These are phyloP conservation scores for Trididemnum clinides DNA, from an alignment of 23 tunicate genomes.

Conservation along the genomic window DNA sequence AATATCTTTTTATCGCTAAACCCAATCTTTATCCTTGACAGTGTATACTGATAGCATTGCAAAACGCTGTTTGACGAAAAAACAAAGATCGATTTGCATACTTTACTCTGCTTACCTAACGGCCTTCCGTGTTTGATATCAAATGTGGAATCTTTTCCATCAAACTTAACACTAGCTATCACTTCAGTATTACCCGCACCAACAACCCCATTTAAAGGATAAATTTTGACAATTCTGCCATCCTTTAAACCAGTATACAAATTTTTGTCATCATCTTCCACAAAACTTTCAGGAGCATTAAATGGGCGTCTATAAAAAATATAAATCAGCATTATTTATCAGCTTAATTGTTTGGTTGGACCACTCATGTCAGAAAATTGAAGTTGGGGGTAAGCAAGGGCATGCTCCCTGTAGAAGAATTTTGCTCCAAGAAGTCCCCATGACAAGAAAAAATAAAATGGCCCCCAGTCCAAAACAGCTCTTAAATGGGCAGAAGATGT, in stretches of 20 bases:
- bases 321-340: neutral
- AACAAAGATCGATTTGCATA: neutral
- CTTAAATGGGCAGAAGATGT: too few species aligned
- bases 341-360: too few species aligned
- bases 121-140: conserved; percentile 29
- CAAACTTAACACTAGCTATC: neutral
- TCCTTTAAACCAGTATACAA: conserved; percentile 19
- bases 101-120: conserved; percentile 13
- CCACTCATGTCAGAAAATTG: too few species aligned
- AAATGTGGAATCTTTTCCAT: neutral
- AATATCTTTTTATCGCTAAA: too few species aligned
- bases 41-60: too few species aligned
- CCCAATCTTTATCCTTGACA: too few species aligned
- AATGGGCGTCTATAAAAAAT: neutral
- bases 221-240: conserved; percentile 33
- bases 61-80: too few species aligned
- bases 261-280: neutral
- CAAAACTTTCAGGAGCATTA: conserved; percentile 37
- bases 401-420: too few species aligned
- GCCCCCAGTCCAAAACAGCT: too few species aligned
- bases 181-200: conserved; percentile 45
- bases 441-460: too few species aligned
- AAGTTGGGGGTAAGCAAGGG: too few species aligned
- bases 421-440: too few species aligned
- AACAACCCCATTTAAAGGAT: conserved; percentile 14